Evolutionary conservation across 2,797 vertebrate species (phyloP), one percentile per base, ranked within the genome.

Genomic region (Oryzias sinensis): DNA sequence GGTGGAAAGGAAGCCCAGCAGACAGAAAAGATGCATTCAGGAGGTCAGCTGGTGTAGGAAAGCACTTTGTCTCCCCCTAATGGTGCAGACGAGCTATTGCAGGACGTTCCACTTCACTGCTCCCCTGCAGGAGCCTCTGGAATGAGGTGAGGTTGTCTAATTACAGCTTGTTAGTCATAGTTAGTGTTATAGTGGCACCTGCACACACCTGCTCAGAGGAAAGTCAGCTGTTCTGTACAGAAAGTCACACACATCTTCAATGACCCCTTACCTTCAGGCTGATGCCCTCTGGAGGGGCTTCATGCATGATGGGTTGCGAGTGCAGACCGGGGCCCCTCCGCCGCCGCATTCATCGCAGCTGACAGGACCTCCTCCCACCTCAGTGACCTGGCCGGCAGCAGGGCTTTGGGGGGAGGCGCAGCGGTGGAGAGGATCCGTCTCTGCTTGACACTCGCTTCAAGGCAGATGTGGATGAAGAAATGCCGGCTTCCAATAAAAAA

Each of bases 61-160:
- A 55, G 83, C 79, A 3, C 83, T 68, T 87, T 74, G 88, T 56
- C 84, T 20, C 89, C 90, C 80, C 83, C 90, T 89, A 49, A 83
- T 82, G 90, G 66, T 37, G 16, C 0, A 5, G n/a, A 14, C 0
- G 1, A 0, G 70, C 53, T 50, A 68, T 78, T 87, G 67, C 85
- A 65, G 51, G 27, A 22, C 17, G 70, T 72, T 59, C 41, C 65
- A 72, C 73, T 58, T 68, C 66, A 52, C 58, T 65, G 70, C 61
- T 27, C 80, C 86, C 83, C 86, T 89, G 81, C 86, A 87, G 82
- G 77, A 87, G 83, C 65, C 73, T 70, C 59, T 68, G 59, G 81
- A 88, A 87, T 80, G 74, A 85, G 76, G 79, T 62, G 71, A 69
- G 80, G 84, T 65, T 73, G 77, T 81, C 61, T 87, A 87, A 87